Evolutionary conservation across 2,797 vertebrate genomes (phyloP).

Genomic region (Emydoidea blandingii): DNA sequence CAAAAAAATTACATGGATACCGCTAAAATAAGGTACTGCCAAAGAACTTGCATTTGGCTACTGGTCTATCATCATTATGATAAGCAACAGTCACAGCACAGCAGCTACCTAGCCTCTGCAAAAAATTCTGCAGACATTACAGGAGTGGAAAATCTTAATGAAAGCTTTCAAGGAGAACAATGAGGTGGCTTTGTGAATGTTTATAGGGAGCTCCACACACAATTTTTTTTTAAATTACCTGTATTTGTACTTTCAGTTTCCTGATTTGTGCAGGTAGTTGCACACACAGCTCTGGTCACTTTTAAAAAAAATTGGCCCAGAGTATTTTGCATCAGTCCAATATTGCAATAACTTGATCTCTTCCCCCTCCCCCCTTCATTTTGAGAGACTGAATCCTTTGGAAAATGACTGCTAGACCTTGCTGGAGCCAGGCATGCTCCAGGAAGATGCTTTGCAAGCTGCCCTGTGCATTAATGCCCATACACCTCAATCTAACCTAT

Average conservation of each 20-base stretch:
- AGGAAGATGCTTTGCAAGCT: background rate
- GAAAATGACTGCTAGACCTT: background rate
- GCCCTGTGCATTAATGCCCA: too few species aligned
- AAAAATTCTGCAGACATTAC: background rate
- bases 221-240: background rate
- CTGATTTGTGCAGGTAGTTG: background rate
- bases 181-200: background rate
- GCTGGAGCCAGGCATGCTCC: background rate
- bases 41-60: background rate
- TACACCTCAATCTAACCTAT: background rate
- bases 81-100: background rate
- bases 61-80: background rate
- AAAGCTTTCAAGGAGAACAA: background rate
- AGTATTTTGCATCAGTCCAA: background rate
- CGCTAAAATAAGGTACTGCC: background rate
- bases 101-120: background rate
- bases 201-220: background rate
- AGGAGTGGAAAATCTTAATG: background rate
- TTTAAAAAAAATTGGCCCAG: background rate
- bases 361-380: background rate
- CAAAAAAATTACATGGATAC: background rate
- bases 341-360: background rate
- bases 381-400: background rate
- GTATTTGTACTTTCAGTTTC: background rate
- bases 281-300: background rate